phyloP scores from a whole-genome alignment of 2,888 invertebrate species.

The Leucophenga maculata region DNA sequence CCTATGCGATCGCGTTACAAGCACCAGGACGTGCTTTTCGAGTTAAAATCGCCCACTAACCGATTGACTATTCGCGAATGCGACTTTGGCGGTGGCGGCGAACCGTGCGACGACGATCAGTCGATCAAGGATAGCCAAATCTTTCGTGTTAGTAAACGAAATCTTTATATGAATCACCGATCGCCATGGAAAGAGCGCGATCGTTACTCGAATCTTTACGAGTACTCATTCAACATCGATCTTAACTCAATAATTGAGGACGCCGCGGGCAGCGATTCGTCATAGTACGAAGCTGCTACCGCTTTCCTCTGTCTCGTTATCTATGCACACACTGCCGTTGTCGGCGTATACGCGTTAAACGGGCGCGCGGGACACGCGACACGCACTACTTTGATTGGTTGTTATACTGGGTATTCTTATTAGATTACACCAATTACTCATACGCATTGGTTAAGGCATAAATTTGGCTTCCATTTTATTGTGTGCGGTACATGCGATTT shows the following conservation, averaged over 20 bases:
- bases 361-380: not conserved
- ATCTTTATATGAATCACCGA: conserved; percentile 72
- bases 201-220: conserved; percentile 72
- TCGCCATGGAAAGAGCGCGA: conserved; percentile 72
- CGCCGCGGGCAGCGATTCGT: conserved; percentile 72
- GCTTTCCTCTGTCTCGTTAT: conserved; percentile 18
- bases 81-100: conserved; percentile 73
- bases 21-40: conserved; percentile 71
- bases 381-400: conserved; percentile 57
- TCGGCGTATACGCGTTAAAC: conserved; percentile 15
- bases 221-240: conserved; percentile 72
- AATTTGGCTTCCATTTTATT: conserved; percentile 18
- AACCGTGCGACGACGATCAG: conserved; percentile 72
- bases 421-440: not conserved
- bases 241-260: conserved; percentile 73
- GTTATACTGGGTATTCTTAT: conserved; percentile 39
- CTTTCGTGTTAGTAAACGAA: conserved; percentile 73
- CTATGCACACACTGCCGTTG: conserved; percentile 46
- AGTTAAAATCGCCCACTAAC: conserved; percentile 71
- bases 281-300: conserved; percentile 70
- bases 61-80: conserved; percentile 71
- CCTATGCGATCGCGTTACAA: conserved; percentile 69
- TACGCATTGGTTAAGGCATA: not conserved
- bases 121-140: conserved; percentile 72
- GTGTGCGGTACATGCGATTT: not conserved